Conservation (phyloP, 2,113 vertebrate species). For the Pseudolaguvia tuberculata region DNA sequence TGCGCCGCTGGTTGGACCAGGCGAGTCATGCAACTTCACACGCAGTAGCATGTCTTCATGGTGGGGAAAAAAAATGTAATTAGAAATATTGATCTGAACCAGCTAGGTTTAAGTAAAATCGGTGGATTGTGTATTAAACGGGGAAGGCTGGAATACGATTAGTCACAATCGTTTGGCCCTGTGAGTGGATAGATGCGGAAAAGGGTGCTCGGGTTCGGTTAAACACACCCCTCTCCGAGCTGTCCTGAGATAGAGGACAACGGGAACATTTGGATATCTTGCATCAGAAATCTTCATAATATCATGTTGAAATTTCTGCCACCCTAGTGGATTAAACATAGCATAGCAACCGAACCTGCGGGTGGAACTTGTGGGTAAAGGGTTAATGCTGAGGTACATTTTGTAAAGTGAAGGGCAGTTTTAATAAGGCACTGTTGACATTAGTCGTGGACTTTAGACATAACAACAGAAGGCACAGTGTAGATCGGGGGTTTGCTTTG, state of each 20-base stretch:
- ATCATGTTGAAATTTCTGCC: too few species aligned
- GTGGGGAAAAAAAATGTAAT: too few species aligned
- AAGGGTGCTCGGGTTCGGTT: too few species aligned
- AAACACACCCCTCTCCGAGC: background rate
- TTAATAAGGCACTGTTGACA: background rate
- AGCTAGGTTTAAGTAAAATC: too few species aligned
- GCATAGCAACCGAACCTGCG: background rate
- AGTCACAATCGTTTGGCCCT: background rate
- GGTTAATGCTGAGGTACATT: background rate
- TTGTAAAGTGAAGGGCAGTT: background rate
- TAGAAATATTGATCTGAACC: too few species aligned
- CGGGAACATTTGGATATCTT: background rate
- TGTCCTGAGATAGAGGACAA: background rate
- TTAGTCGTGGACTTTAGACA: slow-evolving; percentile 20
- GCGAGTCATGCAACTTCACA: too few species aligned
- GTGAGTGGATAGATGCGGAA: background rate
- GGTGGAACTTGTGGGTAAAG: background rate
- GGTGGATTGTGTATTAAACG: background rate
- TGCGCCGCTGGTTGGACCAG: too few species aligned
- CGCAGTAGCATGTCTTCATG: too few species aligned
- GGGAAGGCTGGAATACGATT: background rate
- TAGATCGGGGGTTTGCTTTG: background rate
- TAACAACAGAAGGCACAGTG: background rate
- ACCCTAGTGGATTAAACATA: too few species aligned
- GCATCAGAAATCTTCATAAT: background rate